Percentiles rank a stretch among this genome's conserved stretches.
Evolutionary conservation across 2,888 invertebrate genomes (phyloP).

Genomic region (Lochmaea capreae): DNA sequence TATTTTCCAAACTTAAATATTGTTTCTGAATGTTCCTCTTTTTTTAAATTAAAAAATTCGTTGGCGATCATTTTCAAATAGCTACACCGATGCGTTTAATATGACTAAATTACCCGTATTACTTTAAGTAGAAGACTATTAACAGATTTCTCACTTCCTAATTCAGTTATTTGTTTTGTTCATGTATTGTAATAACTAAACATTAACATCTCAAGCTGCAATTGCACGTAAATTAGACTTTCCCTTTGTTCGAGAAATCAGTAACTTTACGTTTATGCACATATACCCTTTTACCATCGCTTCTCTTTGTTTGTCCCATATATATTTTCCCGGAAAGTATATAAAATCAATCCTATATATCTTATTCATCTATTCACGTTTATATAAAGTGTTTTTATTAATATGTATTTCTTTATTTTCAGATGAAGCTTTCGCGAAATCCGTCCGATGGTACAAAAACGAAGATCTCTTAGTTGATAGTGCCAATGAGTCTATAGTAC

Average conservation of each 20-base stretch:
- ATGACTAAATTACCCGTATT: slow-evolving; percentile 11
- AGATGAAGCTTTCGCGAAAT: slow-evolving; percentile 69
- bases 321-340: too few species aligned
- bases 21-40: too few species aligned
- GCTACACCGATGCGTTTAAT: neutral
- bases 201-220: slow-evolving; percentile 10
- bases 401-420: neutral
- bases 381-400: too few species aligned
- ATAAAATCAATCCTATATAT: too few species aligned
- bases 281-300: too few species aligned
- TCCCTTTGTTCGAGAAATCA: too few species aligned
- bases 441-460: slow-evolving; percentile 79
- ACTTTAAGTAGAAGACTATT: neutral
- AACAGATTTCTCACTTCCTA: slow-evolving; percentile 30
- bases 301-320: too few species aligned
- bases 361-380: too few species aligned
- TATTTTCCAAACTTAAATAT: too few species aligned
- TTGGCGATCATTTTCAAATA: neutral
- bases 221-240: neutral
- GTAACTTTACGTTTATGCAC: too few species aligned
- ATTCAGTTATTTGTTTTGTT: slow-evolving; percentile 27
- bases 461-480: slow-evolving; percentile 70
- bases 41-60: neutral
- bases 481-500: slow-evolving; percentile 54
- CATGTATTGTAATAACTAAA: slow-evolving; percentile 8